These are phyloP conservation scores for Isurus oxyrinchus DNA, from an alignment of 2,113 vertebrate genomes.

Conservation along the genomic window DNA sequence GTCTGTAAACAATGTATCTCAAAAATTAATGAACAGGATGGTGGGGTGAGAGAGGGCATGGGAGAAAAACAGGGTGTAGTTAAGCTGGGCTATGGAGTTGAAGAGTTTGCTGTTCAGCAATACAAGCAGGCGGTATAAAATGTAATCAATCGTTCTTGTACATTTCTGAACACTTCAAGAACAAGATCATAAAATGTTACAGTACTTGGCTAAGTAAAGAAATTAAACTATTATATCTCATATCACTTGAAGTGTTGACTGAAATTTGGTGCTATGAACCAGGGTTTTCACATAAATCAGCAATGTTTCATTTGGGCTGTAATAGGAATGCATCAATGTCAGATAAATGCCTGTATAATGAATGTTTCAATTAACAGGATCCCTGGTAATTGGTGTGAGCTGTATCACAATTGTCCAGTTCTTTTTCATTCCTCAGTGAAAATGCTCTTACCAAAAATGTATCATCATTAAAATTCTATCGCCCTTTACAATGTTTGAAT, in stretches of 20 bases:
- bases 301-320: not conserved
- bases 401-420: not conserved
- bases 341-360: not conserved
- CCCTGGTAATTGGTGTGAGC: not conserved
- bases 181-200: not conserved
- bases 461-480: not conserved
- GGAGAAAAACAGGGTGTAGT: not conserved
- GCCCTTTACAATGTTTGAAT: not conserved
- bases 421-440: not conserved
- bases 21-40: not conserved
- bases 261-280: not conserved
- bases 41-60: not conserved
- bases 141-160: not conserved
- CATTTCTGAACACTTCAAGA: not conserved
- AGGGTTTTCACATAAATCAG: not conserved
- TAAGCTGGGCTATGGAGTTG: not conserved
- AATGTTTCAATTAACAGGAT: not conserved
- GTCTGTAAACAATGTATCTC: not conserved
- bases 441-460: not conserved
- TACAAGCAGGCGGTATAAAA: not conserved
- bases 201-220: not conserved
- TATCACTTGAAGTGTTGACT: not conserved
- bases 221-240: not conserved
- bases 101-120: not conserved
- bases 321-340: not conserved